Percentiles rank a stretch among this genome's conserved stretches.
Evolutionary conservation across 53 echinoderm and acorn worm species (phyloP).

Genomic region (Glandiceps talaboti): DNA sequence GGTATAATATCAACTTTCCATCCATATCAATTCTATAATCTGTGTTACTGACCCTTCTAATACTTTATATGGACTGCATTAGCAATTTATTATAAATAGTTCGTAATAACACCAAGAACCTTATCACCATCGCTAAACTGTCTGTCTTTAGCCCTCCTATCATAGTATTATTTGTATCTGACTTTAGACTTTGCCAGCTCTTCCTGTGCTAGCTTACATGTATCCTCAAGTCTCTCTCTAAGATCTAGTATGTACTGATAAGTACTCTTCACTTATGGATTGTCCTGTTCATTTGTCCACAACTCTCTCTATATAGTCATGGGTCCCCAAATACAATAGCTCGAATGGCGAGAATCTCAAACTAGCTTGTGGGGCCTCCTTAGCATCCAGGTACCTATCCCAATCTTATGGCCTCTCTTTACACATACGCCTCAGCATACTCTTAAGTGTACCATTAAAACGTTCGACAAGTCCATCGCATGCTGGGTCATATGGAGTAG

Average conservation of each 20-base stretch:
- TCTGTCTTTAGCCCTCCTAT: constrained; percentile 5
- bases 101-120: too few relatives aligned
- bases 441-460: constrained; percentile 29
- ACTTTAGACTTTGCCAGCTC: constrained; percentile 23
- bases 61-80: too few relatives aligned
- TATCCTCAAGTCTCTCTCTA: constrained; percentile 17
- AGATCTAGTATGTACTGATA: constrained; percentile 38
- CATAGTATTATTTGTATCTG: constrained; percentile 15
- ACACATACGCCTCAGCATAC: constrained; percentile 27
- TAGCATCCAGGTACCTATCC: constrained; percentile 26
- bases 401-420: constrained; percentile 36
- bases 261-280: constrained; percentile 20
- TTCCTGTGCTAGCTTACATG: constrained; percentile 26
- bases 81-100: too few relatives aligned
- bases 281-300: constrained; percentile 12
- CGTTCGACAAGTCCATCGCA: constrained; percentile 39
- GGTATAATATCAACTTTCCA: too few relatives aligned
- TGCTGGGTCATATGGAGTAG: constrained; percentile 29
- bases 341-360: constrained; percentile 44
- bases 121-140: constrained; percentile 37
- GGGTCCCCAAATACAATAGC: constrained; percentile 34
- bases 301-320: constrained; percentile 36
- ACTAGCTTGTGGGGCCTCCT: constrained; percentile 36
- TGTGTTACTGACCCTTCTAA: too few relatives aligned
- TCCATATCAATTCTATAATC: too few relatives aligned